phyloP scores from a whole-genome alignment of 1,140 invertebrate genomes.

The Drosophila parabipectinata region DNA sequence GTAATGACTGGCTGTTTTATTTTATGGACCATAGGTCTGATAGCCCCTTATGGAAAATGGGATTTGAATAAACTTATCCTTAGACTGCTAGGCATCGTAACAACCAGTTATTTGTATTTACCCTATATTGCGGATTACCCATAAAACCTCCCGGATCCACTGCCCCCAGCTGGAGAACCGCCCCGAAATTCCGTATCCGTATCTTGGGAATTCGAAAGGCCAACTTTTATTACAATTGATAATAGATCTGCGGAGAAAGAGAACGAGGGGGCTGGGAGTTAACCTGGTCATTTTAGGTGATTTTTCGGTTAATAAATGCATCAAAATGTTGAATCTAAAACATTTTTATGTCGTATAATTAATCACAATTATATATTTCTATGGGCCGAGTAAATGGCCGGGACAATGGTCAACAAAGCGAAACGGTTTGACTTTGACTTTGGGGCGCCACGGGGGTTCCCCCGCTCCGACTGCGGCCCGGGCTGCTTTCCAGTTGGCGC shows the following conservation, averaged over 20 bases:
- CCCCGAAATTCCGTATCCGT: slow-evolving; percentile 15
- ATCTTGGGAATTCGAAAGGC: slow-evolving; percentile 7
- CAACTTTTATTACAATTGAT: slow-evolving; percentile 72
- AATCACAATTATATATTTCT: slow-evolving; percentile 82
- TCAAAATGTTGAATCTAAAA: slow-evolving; percentile 79
- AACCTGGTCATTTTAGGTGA: slow-evolving; percentile 69
- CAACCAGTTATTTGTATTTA: slow-evolving; percentile 34
- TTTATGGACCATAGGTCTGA: neutral
- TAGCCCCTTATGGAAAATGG: neutral
- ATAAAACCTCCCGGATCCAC: slow-evolving; percentile 24
- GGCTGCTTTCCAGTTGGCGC: slow-evolving; percentile 56
- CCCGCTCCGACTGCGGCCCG: slow-evolving; percentile 2
- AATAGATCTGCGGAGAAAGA: slow-evolving; percentile 51
- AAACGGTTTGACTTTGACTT: slow-evolving; percentile 55
- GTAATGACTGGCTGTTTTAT: neutral
- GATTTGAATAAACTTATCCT: slow-evolving; percentile 22
- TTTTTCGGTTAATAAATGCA: slow-evolving; percentile 82
- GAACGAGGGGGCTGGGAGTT: slow-evolving; percentile 22
- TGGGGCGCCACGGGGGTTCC: slow-evolving; percentile 68
- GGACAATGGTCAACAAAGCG: slow-evolving; percentile 77
- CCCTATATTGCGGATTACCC: slow-evolving; percentile 18
- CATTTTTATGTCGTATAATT: slow-evolving; percentile 81
- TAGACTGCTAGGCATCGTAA: slow-evolving; percentile 9
- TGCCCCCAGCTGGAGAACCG: slow-evolving; percentile 17
- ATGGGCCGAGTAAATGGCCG: slow-evolving; percentile 69